Conservation (phyloP, 1,140 invertebrate genomes). For the Heliconius nattereri region DNA sequence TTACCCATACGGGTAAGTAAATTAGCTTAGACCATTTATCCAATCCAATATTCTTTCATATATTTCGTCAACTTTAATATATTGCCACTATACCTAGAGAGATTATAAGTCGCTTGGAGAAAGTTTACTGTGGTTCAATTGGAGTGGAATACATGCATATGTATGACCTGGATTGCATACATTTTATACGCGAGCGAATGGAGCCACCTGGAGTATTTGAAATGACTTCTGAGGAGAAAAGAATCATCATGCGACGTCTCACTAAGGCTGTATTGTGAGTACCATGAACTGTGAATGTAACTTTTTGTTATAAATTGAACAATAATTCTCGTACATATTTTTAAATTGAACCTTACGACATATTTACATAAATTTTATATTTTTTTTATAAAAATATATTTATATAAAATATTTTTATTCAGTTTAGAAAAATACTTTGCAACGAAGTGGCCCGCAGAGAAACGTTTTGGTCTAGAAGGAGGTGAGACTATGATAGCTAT, state of each 20-base stretch:
- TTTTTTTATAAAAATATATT: not conserved
- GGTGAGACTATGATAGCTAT: conserved; percentile 94
- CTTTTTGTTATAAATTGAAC: too few species aligned
- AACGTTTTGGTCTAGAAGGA: conserved; percentile 95
- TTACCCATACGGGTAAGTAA: not conserved
- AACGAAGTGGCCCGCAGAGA: conserved; percentile 94
- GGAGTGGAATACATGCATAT: conserved; percentile 96
- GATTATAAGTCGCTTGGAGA: conserved; percentile 89
- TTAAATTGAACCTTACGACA: too few species aligned
- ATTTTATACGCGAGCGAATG: conserved; percentile 91
- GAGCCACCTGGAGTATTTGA: conserved; percentile 88
- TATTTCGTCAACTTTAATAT: not conserved
- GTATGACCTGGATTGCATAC: conserved; percentile 88
- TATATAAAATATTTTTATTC: not conserved
- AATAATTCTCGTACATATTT: too few species aligned
- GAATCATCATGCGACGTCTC: conserved; percentile 86
- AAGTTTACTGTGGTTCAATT: conserved; percentile 84
- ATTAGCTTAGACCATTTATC: too few species aligned
- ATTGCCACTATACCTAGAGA: conserved; percentile 81
- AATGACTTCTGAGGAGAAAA: conserved; percentile 86
- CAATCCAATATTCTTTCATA: too few species aligned
- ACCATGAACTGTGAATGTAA: too few species aligned
- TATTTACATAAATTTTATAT: too few species aligned
- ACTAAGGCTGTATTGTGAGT: conserved; percentile 84
- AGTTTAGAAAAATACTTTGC: conserved; percentile 94